Percentiles rank a stretch among this genome's conserved stretches.
These are phyloP conservation scores for Kryptolebias ocellatus DNA, from an alignment of 2,797 vertebrate species.

Conservation along the genomic window DNA sequence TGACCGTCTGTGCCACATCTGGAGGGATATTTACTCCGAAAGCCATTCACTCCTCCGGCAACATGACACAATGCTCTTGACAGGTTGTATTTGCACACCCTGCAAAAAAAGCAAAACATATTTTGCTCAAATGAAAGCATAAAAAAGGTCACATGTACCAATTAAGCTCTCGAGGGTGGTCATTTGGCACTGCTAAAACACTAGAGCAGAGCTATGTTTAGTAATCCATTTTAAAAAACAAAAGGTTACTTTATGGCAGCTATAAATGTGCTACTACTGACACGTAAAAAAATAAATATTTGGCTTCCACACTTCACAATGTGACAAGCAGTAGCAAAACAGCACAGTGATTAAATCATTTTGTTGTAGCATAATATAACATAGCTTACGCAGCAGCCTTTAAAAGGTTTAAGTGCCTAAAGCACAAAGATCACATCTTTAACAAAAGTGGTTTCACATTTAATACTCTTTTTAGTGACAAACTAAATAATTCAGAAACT, in stretches of 20 bases:
- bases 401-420: constrained; percentile 41
- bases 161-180: constrained; percentile 65
- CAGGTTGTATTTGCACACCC: constrained; percentile 71
- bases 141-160: constrained; percentile 70
- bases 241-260: constrained; percentile 71
- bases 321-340: constrained; percentile 49
- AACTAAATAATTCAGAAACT: constrained; percentile 45
- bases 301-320: constrained; percentile 48
- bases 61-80: constrained; percentile 76
- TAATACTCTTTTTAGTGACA: constrained; percentile 34
- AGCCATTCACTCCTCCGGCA: constrained; percentile 73
- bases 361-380: constrained; percentile 38
- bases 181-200: constrained; percentile 65
- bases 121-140: constrained; percentile 73
- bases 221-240: constrained; percentile 71
- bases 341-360: constrained; percentile 49
- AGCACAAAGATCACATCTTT: constrained; percentile 33
- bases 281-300: constrained; percentile 57
- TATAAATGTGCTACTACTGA: constrained; percentile 72
- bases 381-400: constrained; percentile 52
- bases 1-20: constrained; percentile 85
- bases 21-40: constrained; percentile 81
- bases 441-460: constrained; percentile 23
- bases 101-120: constrained; percentile 76
- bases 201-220: constrained; percentile 78